phyloP scores from a whole-genome alignment of 2,113 vertebrate genomes.

The Stictonetta naevosa region DNA sequence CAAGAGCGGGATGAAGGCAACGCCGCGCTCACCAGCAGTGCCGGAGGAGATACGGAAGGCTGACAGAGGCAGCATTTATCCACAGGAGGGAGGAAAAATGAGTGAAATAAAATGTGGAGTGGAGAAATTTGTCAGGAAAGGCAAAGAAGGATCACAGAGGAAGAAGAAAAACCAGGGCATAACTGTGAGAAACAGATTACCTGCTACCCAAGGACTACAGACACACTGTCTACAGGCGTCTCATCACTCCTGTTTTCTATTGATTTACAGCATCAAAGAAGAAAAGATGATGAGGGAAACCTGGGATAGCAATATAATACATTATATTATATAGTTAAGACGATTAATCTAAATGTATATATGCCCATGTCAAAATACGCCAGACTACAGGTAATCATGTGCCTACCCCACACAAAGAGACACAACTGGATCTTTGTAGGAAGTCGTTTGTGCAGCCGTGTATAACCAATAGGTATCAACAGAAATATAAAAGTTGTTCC shows the following conservation, averaged over 20 bases:
- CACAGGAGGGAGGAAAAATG: not conserved
- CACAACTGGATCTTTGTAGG: not conserved
- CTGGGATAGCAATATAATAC: not conserved
- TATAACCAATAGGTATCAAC: not conserved
- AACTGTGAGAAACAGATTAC: not conserved
- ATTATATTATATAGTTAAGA: not conserved
- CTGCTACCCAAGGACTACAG: not conserved
- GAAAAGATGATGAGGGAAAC: not conserved
- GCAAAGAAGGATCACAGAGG: conserved; percentile 26
- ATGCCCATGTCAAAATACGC: not conserved
- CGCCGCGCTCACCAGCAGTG: not conserved
- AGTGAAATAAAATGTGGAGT: not conserved
- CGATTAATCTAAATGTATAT: not conserved
- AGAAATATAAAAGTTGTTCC: not conserved
- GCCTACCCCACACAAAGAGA: not conserved
- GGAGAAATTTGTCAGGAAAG: conserved; percentile 30
- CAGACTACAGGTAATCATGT: not conserved
- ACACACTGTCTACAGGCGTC: not conserved
- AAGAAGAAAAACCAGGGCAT: not conserved
- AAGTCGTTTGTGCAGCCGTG: not conserved
- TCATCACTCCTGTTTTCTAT: not conserved
- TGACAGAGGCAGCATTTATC: not conserved
- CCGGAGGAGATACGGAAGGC: not conserved
- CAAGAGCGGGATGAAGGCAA: not conserved
- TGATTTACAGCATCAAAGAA: not conserved